phyloP scores from a whole-genome alignment of 2,797 vertebrate genomes.

The Chlorospingus semifuscus region DNA sequence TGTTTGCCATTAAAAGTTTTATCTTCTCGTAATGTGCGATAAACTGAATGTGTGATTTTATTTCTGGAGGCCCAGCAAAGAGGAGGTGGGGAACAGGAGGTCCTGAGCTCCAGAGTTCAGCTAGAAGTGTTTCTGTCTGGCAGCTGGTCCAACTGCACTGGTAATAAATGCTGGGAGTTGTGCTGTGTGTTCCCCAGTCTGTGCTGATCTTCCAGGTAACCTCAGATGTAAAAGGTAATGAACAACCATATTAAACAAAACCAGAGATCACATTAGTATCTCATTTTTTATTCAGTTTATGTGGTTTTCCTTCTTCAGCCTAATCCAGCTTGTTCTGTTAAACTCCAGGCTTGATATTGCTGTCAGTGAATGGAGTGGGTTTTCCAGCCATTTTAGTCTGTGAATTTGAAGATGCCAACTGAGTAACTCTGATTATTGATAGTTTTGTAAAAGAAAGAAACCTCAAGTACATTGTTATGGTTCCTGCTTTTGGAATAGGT shows the following conservation, averaged over 20 bases:
- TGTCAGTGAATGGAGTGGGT: neutral
- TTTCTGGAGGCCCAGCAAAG: neutral
- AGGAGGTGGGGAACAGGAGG: neutral
- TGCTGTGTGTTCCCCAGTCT: neutral
- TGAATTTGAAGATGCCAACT: neutral
- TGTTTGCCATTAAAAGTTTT: neutral
- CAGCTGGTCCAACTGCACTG: fast-evolving
- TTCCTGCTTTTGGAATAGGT: neutral
- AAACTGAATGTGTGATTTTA: neutral
- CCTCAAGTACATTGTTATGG: fast-evolving
- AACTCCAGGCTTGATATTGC: neutral
- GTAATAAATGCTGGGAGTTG: neutral
- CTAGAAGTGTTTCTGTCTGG: neutral
- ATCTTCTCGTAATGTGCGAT: neutral
- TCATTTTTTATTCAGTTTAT: neutral
- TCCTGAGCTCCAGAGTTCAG: neutral
- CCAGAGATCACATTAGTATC: neutral
- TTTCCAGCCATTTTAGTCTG: neutral
- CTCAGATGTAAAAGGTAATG: neutral
- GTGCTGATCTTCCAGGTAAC: neutral
- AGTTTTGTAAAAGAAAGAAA: neutral
- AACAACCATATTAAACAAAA: neutral
- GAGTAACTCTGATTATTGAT: neutral
- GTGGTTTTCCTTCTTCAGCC: neutral
- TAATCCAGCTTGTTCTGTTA: neutral